phyloP scores from a whole-genome alignment of 2,888 invertebrate species.

The Enoplolaimus lenunculus region DNA sequence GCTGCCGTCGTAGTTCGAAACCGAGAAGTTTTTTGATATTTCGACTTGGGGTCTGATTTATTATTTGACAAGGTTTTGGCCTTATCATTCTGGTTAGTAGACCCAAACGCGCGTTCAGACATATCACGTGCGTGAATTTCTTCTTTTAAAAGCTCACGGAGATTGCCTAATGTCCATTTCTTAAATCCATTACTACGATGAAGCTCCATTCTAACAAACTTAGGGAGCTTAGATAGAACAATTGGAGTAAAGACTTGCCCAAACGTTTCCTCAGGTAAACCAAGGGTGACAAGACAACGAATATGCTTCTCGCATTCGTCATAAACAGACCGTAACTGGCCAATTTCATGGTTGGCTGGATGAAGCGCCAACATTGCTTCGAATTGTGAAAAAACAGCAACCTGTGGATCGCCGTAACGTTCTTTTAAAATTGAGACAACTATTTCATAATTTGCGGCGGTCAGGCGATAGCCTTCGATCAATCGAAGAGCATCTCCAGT shows the following conservation, averaged over 20 bases:
- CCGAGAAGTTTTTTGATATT: neutral
- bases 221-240: slow-evolving; percentile 4
- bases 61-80: neutral
- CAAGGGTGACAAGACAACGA: slow-evolving; percentile 1
- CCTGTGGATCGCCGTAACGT: slow-evolving; percentile 1
- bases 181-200: neutral
- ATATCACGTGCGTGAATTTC: slow-evolving; percentile 10
- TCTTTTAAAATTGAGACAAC: neutral
- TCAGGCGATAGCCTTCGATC: neutral
- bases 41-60: neutral
- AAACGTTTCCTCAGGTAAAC: slow-evolving; percentile 2
- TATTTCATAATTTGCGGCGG: neutral
- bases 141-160: neutral
- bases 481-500: slow-evolving; percentile 7
- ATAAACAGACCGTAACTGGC: neutral
- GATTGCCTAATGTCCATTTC: neutral
- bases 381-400: slow-evolving; percentile 7
- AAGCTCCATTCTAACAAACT: slow-evolving; percentile 8
- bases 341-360: neutral
- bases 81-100: neutral
- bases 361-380: neutral
- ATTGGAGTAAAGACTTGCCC: slow-evolving; percentile 10
- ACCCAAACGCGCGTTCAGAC: neutral
- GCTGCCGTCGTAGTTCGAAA: neutral
- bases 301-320: slow-evolving; percentile 12